Evolutionary conservation across 2,888 invertebrate genomes (phyloP), one percentile per base, ranked within the genome.

Genomic region (Ligdia adustata): DNA sequence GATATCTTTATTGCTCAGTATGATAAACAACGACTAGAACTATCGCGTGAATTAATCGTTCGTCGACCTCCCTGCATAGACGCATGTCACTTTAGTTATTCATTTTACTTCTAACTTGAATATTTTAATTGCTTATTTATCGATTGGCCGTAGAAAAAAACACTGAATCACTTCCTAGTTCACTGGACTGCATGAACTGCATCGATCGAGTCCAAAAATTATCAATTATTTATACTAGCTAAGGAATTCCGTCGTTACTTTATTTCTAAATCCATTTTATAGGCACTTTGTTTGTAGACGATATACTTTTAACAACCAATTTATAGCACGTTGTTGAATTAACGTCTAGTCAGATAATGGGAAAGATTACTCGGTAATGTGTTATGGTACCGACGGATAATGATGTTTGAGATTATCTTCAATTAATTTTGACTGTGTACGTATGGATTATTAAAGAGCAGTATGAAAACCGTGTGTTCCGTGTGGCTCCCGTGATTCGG

Each of bases 1-100:
- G 74, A 79, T 82, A 80, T 80, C 80, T 81, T 85, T 84, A 84
- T 82, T 81, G 56, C 73, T 64, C 57, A 66, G 66, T 72, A 64
- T 75, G 77, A 82, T 82, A 85, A 82, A 78, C 69, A 75, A 78
- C 67, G 75, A 74, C 72, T 75, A 72, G 75, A 76, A 73, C 70
- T 79, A 72, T 79, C 74, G 62, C 61, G 65, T 57, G 71, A 73
- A 82, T 86, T 79, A 84, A 82, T 80, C 79, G 86, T 75, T 63
- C 79, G 51, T 68, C 75, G 76, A 82, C 78, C 76, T 66, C 58
- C 16, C 13, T 51, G 52, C 45, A 49, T 52, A 52, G 42, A 43
- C 43, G 40, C 44, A 18, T 48, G 54, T 39, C 51, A 45, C 41
- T 24, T 40, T 38, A 34, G 43, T 22, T 16, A 16, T 16, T 16